phyloP scores from a whole-genome alignment of 2,888 invertebrate genomes.

The Seira ritae region DNA sequence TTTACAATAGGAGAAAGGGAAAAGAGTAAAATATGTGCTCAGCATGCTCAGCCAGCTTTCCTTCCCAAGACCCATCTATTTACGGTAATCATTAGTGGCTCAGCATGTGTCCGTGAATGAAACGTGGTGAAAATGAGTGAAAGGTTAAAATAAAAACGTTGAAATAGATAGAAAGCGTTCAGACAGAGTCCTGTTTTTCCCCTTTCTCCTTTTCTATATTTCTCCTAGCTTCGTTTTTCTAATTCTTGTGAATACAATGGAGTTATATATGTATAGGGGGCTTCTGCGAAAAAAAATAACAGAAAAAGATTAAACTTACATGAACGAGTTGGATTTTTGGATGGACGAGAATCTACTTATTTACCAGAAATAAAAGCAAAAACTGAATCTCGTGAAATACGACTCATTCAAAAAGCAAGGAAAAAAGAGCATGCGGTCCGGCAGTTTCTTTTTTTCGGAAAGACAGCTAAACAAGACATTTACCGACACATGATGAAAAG shows the following conservation, averaged over 20 bases:
- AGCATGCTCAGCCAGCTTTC: conserved; percentile 66
- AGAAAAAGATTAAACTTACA: background rate
- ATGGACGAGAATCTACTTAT: too few species aligned
- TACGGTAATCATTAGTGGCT: conserved; percentile 67
- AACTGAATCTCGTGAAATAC: conserved; percentile 14
- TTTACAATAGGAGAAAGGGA: conserved; percentile 14
- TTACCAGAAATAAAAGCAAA: background rate
- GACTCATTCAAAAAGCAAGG: conserved; percentile 53
- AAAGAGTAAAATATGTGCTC: conserved; percentile 45
- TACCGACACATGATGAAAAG: conserved; percentile 44
- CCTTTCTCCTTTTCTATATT: conserved; percentile 20
- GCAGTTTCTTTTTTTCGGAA: conserved; percentile 43
- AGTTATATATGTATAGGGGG: background rate
- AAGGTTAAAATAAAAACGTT: conserved; percentile 61
- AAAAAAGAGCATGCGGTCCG: conserved; percentile 42
- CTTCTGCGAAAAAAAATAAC: background rate
- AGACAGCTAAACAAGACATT: conserved; percentile 62
- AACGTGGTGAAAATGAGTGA: conserved; percentile 64
- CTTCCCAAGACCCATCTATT: conserved; percentile 63
- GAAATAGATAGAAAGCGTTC: too few species aligned
- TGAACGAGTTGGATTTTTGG: too few species aligned
- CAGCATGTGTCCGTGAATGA: conserved; percentile 64
- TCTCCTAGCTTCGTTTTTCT: conserved; percentile 22
- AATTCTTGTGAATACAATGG: background rate
- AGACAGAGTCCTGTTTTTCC: conserved; percentile 22